Evolutionary conservation across 2,113 vertebrate species (phyloP), one percentile per base, ranked within the genome.

Genomic region (Planiliza haematocheilus): DNA sequence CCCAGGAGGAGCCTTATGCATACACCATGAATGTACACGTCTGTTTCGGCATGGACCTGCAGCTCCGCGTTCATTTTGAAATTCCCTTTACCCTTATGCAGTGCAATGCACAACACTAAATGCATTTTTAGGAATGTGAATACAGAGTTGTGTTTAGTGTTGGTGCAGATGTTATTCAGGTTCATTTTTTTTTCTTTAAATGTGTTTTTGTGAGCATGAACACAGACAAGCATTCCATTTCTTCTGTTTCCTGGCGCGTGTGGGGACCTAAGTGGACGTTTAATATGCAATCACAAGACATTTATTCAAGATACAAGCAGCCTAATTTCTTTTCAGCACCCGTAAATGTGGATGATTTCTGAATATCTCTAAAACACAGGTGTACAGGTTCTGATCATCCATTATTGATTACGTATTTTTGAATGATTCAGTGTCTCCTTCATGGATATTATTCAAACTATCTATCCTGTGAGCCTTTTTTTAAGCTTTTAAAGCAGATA

Each of bases 11-110:
- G 76, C 78, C 79, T 80, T 84, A 67, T 81, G 79, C 75, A 81
- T 70, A 74, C 24, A 30, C 70, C 77, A 70, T 91, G 87, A 92
- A 92, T 90, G 90, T 91, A 70, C 63, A 77, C 55, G 71, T 76
- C 38, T 60, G 30, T 66, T 69, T 77, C 74, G 62, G 62, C 74
- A 39, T 59, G 81, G 81, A 85, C 87, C 83, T 81, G 12, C 64
- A 7, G 66, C 73, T 83, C 71, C 52, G 20, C 52, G 9, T 57
- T 72, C 45, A 2, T 52, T 69, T 50, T 55, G 10, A 49, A 49
- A 48, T 58, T 36, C 46, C 66, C 64, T 42, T 59, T 69, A 21
- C 57, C 48, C 48, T 61, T 52, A 57, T 82, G 70, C 81, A 76
- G 56, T 17, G 8, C 63, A 70, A 59, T 55, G 80, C 79, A 85